Evolutionary conservation across 2,797 vertebrate genomes (phyloP), one percentile per base, ranked within the genome.

Genomic region (Megalops cyprinoides): DNA sequence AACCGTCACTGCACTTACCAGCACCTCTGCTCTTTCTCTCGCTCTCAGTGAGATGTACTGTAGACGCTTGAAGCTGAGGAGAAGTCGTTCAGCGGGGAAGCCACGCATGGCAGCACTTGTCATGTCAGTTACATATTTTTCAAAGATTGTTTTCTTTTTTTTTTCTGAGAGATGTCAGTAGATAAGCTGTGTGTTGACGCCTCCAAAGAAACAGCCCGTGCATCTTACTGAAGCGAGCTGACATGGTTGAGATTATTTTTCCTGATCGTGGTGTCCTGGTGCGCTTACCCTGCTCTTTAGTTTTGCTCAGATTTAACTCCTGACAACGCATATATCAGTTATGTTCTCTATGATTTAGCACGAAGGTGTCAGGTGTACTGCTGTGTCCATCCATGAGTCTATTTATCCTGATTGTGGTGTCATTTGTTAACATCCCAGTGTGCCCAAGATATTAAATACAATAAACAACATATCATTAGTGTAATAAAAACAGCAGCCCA

Each of bases 111-210:
- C 80, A 53, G 60, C 31, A 80, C 67, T 69, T 81, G 44, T 76
- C 74, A 76, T 62, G 46, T 81, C 58, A 53, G 58, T 76, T 81
- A 58, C 20, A 67, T 76, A 53, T 77, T 76, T 60, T 77, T 71
- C 58, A 69, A 81, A 42, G 34, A 51, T 71, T 55, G 49, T 23
- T n/a, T n/a, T n/a, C n/a, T n/a, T n/a, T n/a, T n/a, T n/a, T n/a
- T n/a, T 74, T 39, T 18, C 69, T 56, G 25, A 79, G 78, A 34
- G 28, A 79, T 49, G 78, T 71, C 78, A 53, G 78, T 69, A 55
- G 53, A 69, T 55, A 39, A 42, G 67, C 37, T n/a, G 51, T 71
- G 78, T 44, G 69, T n/a, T 49, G 25, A 7, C 37, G 49, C 62
- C 78, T 37, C 62, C 44, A 79, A 51, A 79, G 53, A 79, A 74